Evolutionary conservation across 2,113 vertebrate genomes (phyloP), one percentile per base, ranked within the genome.

Genomic region (Proterorhinus semilunaris): DNA sequence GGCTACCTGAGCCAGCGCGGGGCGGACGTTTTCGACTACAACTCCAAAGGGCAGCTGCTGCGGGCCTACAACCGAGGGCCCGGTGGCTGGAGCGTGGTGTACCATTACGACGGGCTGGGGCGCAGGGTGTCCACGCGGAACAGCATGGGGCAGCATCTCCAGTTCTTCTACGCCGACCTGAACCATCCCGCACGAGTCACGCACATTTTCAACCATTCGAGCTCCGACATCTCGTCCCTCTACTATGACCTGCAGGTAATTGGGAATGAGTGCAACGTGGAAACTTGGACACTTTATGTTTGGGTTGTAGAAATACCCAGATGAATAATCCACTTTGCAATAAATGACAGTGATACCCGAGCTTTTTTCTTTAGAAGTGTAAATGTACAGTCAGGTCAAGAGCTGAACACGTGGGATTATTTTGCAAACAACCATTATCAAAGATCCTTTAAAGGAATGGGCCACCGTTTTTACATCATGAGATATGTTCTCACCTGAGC

Each of bases 161-260:
- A 99, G 79, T 99, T 98, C 84, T 99, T 99, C 58, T 99, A 99
- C 10, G 96, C 98, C 0, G 95, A 99, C 86, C 95, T 99, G 53
- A 96, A 97, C 93, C 95, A 98, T 78, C 97, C 96, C 0, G 93
- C 94, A 0, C 93, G 96, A 65, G 91, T 99, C 85, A 99, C 97
- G 10, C 98, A 99, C 1, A 94, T 99, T 80, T 99, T 99, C 85
- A 99, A 99, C 69, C 98, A 99, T 89, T 98, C 98, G 75, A 99
- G 97, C 81, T 99, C 98, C 0, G 98, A 99, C 84, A 99, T 99
- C 68, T 94, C 95, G 6, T 98, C 97, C 0, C 91, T 99, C 44
- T 99, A 99, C 89, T 99, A 99, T 0, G 98, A 99, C 80, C 93
- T 99, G 65, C 98, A 99, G 90, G 90, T 91, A 36, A 36, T 5